A percentile compares a stretch with the other conserved stretches of the same genome.
These are phyloP conservation scores for Belgica antarctica DNA, from an alignment of 2,888 invertebrate species.

Conservation along the genomic window DNA sequence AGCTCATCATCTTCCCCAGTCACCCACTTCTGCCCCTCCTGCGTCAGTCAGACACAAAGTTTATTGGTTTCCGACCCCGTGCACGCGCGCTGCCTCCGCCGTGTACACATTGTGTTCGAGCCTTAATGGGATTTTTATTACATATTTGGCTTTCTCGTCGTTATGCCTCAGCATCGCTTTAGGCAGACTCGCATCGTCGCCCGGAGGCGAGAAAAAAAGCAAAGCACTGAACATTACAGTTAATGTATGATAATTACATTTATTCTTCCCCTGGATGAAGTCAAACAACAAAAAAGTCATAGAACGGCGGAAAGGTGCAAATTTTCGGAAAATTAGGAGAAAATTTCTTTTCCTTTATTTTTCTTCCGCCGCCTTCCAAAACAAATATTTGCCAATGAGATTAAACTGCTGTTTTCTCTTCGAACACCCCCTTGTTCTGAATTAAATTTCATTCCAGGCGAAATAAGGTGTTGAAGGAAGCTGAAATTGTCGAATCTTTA, in stretches of 20 bases:
- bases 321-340: slow-evolving; percentile 28
- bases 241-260: slow-evolving; percentile 39
- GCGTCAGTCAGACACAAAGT: slow-evolving; percentile 18
- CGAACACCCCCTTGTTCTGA: neutral
- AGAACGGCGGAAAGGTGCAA: slow-evolving; percentile 34
- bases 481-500: neutral
- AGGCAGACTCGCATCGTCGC: slow-evolving; percentile 3
- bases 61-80: slow-evolving; percentile 37
- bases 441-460: neutral
- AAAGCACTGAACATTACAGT: slow-evolving; percentile 30
- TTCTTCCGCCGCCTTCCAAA: slow-evolving; percentile 22
- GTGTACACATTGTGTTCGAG: neutral
- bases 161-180: neutral
- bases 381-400: slow-evolving; percentile 42
- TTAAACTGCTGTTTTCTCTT: slow-evolving; percentile 27
- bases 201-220: neutral
- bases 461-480: neutral
- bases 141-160: slow-evolving; percentile 29
- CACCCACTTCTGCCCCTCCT: neutral
- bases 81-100: neutral
- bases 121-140: slow-evolving; percentile 43
- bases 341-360: slow-evolving; percentile 14
- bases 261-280: slow-evolving; percentile 10
- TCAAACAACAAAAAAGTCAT: neutral
- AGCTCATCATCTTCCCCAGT: too few relatives aligned